Evolutionary conservation across 2,113 vertebrate species (phyloP).

Genomic region (Pterocles gutturalis): DNA sequence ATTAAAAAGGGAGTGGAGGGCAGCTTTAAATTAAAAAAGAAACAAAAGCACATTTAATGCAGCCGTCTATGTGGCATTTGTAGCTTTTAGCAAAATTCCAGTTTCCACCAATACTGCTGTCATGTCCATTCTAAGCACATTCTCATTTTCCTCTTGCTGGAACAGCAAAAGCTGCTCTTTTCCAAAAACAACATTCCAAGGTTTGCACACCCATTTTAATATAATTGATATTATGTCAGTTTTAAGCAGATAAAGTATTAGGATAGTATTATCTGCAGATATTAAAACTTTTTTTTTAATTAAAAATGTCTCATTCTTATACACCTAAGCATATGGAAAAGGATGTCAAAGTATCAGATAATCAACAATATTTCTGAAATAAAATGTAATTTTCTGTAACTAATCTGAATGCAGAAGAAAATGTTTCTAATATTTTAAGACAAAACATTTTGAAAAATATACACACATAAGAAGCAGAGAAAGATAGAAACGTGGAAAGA

Average conservation of each 20-base stretch:
- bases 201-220: neutral
- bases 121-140: neutral
- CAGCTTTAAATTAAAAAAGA: neutral
- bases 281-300: neutral
- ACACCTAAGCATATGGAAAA: neutral
- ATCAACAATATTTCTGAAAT: neutral
- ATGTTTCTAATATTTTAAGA: neutral
- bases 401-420: neutral
- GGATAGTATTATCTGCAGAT: neutral
- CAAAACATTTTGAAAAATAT: neutral
- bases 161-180: neutral
- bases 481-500: neutral
- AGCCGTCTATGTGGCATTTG: neutral
- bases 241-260: neutral
- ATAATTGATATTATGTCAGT: neutral
- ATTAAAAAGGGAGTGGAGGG: neutral
- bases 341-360: neutral
- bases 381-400: neutral
- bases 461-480: neutral
- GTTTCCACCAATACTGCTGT: neutral
- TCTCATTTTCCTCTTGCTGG: constrained; percentile 1
- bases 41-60: neutral
- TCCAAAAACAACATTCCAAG: neutral
- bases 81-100: constrained; percentile 1
- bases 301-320: neutral